Evolutionary conservation across 2,888 invertebrate species (phyloP), one percentile per base, ranked within the genome.

Genomic region (Drosophila maculinotata): DNA sequence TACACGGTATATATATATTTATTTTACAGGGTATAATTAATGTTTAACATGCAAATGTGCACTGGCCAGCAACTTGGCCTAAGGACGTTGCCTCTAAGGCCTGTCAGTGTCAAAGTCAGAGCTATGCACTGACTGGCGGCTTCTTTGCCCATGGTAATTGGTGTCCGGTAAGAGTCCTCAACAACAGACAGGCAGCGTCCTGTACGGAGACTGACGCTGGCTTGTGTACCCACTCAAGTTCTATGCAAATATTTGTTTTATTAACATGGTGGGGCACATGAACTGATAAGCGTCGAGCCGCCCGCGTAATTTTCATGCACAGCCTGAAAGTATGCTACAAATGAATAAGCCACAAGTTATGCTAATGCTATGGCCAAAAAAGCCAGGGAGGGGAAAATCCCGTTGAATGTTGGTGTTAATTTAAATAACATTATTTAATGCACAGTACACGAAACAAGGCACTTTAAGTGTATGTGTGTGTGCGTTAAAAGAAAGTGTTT

Each of bases 371-470:
- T 10, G 31, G 28, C 1, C 10, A 35, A 9, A 3, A 51, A 23
- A 36, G 45, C 14, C 33, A 28, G 6, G 15, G 17, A 1, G 31
- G 59, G 28, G 3, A 1, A 6, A 23, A 47, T 65, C 12, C 41
- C 42, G 28, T 31, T 65, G 35, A 57, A 49, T 64, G 57, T 58
- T 70, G 81, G 81, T 87, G 81, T 87, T 81, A 81, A 81, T 80
- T 87, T 87, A 63, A 81, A 81, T 75, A 81, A 81, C 81, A 81
- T 87, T 81, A 81, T 81, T 81, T 81, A 81, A 81, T 81, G 81
- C 87, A 68, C 44, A 67, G 82, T 72, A 68, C 80, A 80, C 80
- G 86, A 76, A 76, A 76, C 58, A 42, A 26, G 38, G 38, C 48
- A 39, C 31, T 53, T 20, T 36, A 49, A 26, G 36, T 63, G 26